phyloP scores from a whole-genome alignment of 2,888 invertebrate genomes.

The Caenorhabditis becei region DNA sequence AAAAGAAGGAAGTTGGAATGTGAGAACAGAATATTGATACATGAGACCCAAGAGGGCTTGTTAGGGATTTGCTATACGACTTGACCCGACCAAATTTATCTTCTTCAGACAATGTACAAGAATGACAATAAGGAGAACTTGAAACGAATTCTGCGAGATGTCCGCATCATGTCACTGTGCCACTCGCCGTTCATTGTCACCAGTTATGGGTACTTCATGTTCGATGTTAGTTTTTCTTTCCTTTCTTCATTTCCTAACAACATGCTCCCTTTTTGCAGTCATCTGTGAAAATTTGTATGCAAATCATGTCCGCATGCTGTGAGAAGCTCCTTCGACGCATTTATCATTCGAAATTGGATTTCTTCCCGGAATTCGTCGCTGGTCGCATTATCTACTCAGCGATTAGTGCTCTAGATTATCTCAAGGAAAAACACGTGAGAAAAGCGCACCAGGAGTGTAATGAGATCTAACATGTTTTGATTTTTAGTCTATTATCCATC shows the following conservation, averaged over 20 bases:
- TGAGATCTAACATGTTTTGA: not conserved
- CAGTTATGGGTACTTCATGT: slow-evolving; percentile 61
- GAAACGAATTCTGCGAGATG: slow-evolving; percentile 60
- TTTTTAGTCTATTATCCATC: slow-evolving; percentile 77
- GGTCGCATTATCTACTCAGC: slow-evolving; percentile 98
- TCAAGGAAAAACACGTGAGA: slow-evolving; percentile 90
- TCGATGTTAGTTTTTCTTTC: slow-evolving; percentile 47
- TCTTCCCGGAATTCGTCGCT: slow-evolving; percentile 95
- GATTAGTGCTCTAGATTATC: slow-evolving; percentile 96
- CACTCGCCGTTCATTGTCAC: slow-evolving; percentile 58
- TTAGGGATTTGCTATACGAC: not conserved
- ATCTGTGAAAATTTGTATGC: slow-evolving; percentile 99
- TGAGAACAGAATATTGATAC: slow-evolving; percentile 52
- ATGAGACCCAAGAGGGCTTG: slow-evolving; percentile 32
- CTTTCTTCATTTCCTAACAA: not conserved
- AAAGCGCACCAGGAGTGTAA: too few species aligned
- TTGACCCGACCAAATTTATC: slow-evolving; percentile 20
- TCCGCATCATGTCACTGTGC: slow-evolving; percentile 51
- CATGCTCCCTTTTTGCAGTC: slow-evolving; percentile 75
- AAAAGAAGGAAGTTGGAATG: slow-evolving; percentile 16
- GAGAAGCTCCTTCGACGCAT: slow-evolving; percentile 92
- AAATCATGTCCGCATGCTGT: slow-evolving; percentile 98
- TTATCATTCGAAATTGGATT: slow-evolving; percentile 84
- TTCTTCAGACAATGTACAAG: slow-evolving; percentile 65
- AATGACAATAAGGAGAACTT: slow-evolving; percentile 61